Percentiles rank a stretch among this genome's conserved stretches.
phyloP scores from a whole-genome alignment of 2,113 vertebrate genomes.

The Condylura cristata region DNA sequence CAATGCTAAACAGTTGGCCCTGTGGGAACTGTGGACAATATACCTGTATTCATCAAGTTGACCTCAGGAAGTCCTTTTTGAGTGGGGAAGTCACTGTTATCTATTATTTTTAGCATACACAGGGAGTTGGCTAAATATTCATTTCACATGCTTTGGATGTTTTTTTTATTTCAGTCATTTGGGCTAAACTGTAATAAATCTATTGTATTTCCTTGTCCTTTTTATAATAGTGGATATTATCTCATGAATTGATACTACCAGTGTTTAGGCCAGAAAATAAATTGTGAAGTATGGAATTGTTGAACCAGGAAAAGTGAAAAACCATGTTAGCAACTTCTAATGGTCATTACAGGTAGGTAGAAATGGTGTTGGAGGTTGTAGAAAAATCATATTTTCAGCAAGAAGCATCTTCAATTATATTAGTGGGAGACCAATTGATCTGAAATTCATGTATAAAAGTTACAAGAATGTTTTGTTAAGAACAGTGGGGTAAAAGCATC shows the following conservation, averaged over 20 bases:
- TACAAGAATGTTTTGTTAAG: not conserved
- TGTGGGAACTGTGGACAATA: not conserved
- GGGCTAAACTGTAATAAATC: not conserved
- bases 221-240: conserved; percentile 13
- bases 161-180: conserved; percentile 1
- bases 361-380: not conserved
- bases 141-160: not conserved
- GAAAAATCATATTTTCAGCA: conserved; percentile 2
- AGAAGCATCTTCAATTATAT: not conserved
- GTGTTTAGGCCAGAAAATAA: not conserved
- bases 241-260: not conserved
- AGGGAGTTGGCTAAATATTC: not conserved
- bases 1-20: not conserved
- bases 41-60: not conserved
- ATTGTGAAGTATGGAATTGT: not conserved
- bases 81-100: not conserved
- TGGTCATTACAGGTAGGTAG: not conserved
- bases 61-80: not conserved
- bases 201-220: not conserved
- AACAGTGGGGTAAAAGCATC: not conserved
- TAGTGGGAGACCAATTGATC: not conserved
- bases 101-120: not conserved
- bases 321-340: not conserved
- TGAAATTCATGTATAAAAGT: not conserved
- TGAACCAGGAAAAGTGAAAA: not conserved